Percentiles rank a stretch among this genome's conserved stretches.
phyloP scores from a whole-genome alignment of 1,140 invertebrate species.

The Drosophila takahashii region DNA sequence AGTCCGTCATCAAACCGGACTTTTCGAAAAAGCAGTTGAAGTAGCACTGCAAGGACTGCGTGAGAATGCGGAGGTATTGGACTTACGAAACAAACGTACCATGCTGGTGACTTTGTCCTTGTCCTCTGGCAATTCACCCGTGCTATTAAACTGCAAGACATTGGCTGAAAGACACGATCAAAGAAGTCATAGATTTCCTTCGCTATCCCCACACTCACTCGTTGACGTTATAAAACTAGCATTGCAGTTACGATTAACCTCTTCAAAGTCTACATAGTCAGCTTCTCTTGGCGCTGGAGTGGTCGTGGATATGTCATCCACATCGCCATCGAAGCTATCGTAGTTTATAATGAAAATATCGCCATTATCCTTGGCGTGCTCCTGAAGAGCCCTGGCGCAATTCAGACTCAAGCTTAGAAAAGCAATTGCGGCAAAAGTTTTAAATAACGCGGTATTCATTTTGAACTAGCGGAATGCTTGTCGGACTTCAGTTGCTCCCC shows the following conservation, averaged over 20 bases:
- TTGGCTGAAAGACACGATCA: constrained; percentile 48
- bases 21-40: constrained; percentile 80
- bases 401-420: constrained; percentile 10
- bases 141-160: constrained; percentile 67
- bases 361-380: constrained; percentile 67
- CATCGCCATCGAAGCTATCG: constrained; percentile 68
- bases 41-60: constrained; percentile 57
- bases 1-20: constrained; percentile 68
- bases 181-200: neutral
- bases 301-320: constrained; percentile 69
- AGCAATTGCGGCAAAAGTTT: constrained; percentile 9
- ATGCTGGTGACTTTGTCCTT: constrained; percentile 70
- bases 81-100: constrained; percentile 41
- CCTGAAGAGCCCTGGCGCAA: constrained; percentile 17
- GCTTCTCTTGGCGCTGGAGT: constrained; percentile 37
- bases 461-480: constrained; percentile 12
- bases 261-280: constrained; percentile 64
- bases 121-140: constrained; percentile 63
- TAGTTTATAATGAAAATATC: constrained; percentile 72
- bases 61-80: neutral
- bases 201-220: constrained; percentile 45
- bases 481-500: neutral
- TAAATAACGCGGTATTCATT: constrained; percentile 36
- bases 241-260: constrained; percentile 61
- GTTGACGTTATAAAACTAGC: constrained; percentile 70